phyloP scores from a whole-genome alignment of 2,797 vertebrate species.

The Gallinago nigripennis region DNA sequence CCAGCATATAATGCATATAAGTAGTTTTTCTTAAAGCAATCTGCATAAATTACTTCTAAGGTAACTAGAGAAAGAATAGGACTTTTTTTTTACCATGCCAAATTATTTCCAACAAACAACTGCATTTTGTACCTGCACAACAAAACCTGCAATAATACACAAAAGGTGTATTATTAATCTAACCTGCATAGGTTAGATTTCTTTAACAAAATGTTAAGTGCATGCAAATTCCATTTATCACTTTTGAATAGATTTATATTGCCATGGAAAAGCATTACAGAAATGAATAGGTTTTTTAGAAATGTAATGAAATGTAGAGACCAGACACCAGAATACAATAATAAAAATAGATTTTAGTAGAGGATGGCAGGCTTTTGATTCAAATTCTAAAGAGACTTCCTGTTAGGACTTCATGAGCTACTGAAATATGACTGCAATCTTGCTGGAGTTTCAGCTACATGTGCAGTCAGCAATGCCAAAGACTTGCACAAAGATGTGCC shows the following conservation, averaged over 20 bases:
- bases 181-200: neutral
- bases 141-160: neutral
- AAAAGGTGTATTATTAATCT: neutral
- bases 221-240: neutral
- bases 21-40: neutral
- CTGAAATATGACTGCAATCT: neutral
- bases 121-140: neutral
- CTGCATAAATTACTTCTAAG: neutral
- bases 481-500: fast-evolving
- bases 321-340: neutral
- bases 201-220: neutral
- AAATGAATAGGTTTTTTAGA: neutral
- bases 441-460: neutral
- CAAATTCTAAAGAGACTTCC: neutral
- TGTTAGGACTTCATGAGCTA: neutral
- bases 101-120: neutral
- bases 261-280: neutral
- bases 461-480: neutral
- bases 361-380: neutral
- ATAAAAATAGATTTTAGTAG: neutral
- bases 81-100: neutral
- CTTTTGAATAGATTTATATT: neutral
- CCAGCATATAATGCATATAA: neutral
- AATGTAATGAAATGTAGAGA: neutral
- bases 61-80: neutral